Base-by-base conservation (phyloP, 2,888 invertebrate genomes). In the Orthosia gracilis region DNA sequence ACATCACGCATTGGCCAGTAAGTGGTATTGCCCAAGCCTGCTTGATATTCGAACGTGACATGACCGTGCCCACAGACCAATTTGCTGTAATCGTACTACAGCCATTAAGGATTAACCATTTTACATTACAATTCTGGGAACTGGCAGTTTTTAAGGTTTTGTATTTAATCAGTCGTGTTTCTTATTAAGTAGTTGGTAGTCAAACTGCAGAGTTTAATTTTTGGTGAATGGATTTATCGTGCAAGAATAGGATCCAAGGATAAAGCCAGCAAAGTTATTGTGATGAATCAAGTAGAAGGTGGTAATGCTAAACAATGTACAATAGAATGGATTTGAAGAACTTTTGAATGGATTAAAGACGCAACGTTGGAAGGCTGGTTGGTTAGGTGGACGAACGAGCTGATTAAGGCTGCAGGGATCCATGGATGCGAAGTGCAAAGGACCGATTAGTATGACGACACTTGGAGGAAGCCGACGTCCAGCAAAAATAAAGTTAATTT, bases 101-200 rank as follows among this genome's bases (percentile, higher is more conserved):
- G 87, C 92, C 89, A 95, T 95, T 94, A 94, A 91, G 90, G 92
- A 95, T 95, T 95, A 94, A 91, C 89, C 91, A 92, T 93, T 95
- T 95, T 95, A 94, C 94, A 95, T 95, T 92, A 93, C 94, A 93
- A 95, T 94, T 94, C 94, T 96, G 96, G 95, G 96, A 96, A 96
- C 92, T 83, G 76, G 62, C 58, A 85, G 87, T 90, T 89, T 89
- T 87, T 89, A 87, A 84, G 69, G 62, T 74, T 77, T 67, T 73
- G 73, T 80, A 62, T 78, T 86, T 85, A 86, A 85, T 81, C 76
- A 78, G 64, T 82, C 81, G 81, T 84, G 84, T 69, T 80, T 80
- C 55, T 78, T 74, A 78, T 83, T 85, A 73, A 77, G 49, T 72
- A 71, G 77, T 82, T 76, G 85, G 69, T 77, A 84, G 59, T 23